Percentiles rank a stretch among this genome's conserved stretches.
Conservation (phyloP, 2,113 vertebrate species). For the Pangasianodon hypophthalmus region DNA sequence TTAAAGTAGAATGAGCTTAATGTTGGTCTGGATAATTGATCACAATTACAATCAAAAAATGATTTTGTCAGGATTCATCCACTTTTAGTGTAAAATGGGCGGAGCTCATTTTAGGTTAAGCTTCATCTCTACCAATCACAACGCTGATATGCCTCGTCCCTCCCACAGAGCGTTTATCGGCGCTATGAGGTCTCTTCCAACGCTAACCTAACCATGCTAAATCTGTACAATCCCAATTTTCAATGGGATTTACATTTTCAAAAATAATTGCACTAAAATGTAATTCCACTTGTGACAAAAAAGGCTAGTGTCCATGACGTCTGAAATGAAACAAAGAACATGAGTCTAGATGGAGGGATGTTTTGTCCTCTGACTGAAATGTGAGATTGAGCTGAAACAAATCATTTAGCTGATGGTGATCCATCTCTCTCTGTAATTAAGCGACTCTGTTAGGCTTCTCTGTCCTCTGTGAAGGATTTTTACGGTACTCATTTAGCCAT, state of each 20-base stretch:
- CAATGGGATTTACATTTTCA: neutral
- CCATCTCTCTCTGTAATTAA: slow-evolving; percentile 15
- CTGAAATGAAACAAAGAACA: neutral
- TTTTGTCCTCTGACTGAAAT: neutral
- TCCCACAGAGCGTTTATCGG: neutral
- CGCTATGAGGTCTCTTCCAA: neutral
- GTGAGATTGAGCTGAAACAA: neutral
- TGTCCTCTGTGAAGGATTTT: slow-evolving; percentile 39
- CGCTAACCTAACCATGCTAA: neutral
- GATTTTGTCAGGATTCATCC: too few relatives aligned
- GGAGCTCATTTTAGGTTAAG: neutral
- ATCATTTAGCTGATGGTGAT: neutral
- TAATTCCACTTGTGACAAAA: neutral
- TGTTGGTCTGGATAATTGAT: neutral
- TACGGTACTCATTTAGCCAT: neutral
- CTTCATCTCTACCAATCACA: neutral
- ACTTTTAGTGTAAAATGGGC: too few relatives aligned
- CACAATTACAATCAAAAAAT: too few relatives aligned
- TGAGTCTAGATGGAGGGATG: neutral
- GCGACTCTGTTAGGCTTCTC: neutral
- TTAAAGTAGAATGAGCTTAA: neutral
- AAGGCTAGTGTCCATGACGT: neutral
- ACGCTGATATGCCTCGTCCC: neutral
- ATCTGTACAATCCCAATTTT: neutral
- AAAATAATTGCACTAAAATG: neutral